Conservation (phyloP, 2,113 vertebrate species). For the Ciconia boyciana region DNA sequence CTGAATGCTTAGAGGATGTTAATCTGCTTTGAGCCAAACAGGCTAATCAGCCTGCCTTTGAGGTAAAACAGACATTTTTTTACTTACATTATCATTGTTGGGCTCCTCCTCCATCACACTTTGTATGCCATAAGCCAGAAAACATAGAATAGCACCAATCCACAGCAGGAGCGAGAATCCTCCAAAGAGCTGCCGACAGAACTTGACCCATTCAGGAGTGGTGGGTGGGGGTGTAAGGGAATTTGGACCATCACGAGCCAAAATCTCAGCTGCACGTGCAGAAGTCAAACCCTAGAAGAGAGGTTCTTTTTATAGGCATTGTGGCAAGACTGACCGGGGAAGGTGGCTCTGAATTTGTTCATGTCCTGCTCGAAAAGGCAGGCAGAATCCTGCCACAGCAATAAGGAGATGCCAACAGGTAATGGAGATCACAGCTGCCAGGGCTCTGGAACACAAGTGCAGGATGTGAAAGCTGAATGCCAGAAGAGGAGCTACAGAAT, state of each 20-base stretch:
- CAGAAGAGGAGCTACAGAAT: background rate
- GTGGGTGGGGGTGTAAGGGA: slow-evolving; percentile 92
- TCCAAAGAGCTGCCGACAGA: slow-evolving; percentile 94
- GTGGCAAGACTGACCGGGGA: background rate
- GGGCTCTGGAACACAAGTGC: background rate
- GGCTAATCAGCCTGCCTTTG: background rate
- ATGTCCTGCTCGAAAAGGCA: background rate
- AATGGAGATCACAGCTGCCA: background rate
- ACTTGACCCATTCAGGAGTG: slow-evolving; percentile 96
- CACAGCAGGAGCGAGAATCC: slow-evolving; percentile 95
- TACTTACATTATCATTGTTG: slow-evolving; percentile 89
- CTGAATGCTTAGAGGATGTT: background rate
- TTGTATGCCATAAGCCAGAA: slow-evolving; percentile 87
- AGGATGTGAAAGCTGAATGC: background rate
- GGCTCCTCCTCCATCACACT: slow-evolving; percentile 81
- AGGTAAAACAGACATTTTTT: background rate
- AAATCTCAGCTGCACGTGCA: slow-evolving; percentile 87
- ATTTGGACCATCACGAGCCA: slow-evolving; percentile 92
- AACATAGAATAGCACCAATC: slow-evolving; percentile 96
- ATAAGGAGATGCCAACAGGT: background rate
- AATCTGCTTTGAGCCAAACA: background rate
- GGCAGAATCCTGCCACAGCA: background rate
- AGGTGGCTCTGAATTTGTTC: background rate
- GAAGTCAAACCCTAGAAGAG: slow-evolving; percentile 81
- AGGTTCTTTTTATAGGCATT: background rate